Evolutionary conservation across 2,113 vertebrate species (phyloP).

Genomic region (Channa argus): DNA sequence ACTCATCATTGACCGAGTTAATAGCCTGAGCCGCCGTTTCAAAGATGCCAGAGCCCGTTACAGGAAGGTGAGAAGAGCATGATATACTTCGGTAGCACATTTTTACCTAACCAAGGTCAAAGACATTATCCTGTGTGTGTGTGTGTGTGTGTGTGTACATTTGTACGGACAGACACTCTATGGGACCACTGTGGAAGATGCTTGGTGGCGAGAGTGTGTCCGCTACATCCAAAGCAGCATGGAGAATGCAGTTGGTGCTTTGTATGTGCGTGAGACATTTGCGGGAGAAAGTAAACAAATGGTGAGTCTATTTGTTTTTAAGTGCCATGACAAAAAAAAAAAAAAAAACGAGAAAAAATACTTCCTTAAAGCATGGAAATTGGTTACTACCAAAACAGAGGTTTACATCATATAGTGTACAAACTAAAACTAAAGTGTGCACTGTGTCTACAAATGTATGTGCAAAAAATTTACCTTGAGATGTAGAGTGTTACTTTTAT

Average conservation of each 20-base stretch:
- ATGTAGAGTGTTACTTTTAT: too few relatives aligned
- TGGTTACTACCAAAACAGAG: neutral
- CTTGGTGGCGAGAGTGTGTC: constrained; percentile 94
- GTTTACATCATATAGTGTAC: neutral
- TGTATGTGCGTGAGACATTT: constrained; percentile 93
- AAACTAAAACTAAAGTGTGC: too few relatives aligned
- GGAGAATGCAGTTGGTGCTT: constrained; percentile 94
- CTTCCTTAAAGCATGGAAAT: neutral
- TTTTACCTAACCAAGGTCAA: neutral
- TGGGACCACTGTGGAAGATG: constrained; percentile 92
- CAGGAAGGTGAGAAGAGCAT: constrained; percentile 78
- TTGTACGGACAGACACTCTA: constrained; percentile 86
- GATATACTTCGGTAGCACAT: neutral
- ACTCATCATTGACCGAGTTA: constrained; percentile 89
- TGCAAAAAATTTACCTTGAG: too few relatives aligned
- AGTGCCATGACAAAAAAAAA: too few relatives aligned
- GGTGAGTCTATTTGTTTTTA: constrained; percentile 79
- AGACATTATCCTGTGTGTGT: constrained; percentile 2
- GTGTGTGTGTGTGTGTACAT: constrained; percentile 9
- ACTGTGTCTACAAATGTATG: too few relatives aligned
- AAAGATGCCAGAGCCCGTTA: constrained; percentile 90
- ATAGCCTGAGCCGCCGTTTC: constrained; percentile 91
- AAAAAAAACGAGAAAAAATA: constrained; percentile 15
- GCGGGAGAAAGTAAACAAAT: constrained; percentile 92
- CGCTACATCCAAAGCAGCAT: constrained; percentile 95